phyloP scores from a whole-genome alignment of 1,140 invertebrate genomes.

The Drosophila persimilis region DNA sequence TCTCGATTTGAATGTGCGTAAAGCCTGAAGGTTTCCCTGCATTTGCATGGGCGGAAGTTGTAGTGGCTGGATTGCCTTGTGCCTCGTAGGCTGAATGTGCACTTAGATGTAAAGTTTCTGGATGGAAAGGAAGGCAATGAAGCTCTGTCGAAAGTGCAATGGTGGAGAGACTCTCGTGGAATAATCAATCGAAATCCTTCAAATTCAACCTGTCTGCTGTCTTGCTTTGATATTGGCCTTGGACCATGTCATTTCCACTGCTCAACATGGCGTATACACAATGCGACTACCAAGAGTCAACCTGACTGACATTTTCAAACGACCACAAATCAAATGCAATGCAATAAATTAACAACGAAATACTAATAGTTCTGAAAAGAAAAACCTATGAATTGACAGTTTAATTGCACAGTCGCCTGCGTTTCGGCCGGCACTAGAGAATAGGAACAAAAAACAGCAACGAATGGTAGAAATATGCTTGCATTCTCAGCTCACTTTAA shows the following conservation, averaged over 20 bases:
- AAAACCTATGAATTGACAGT: constrained; percentile 62
- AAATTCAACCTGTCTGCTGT: constrained; percentile 10
- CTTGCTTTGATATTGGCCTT: constrained; percentile 22
- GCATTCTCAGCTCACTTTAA: constrained; percentile 35
- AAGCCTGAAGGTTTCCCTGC: constrained; percentile 37
- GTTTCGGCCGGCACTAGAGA: constrained; percentile 20
- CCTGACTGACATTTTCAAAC: constrained; percentile 44
- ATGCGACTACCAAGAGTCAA: constrained; percentile 14
- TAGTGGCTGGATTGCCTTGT: constrained; percentile 16
- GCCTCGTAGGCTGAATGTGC: constrained; percentile 8
- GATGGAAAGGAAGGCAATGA: too few species aligned
- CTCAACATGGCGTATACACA: constrained; percentile 40
- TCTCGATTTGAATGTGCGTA: constrained; percentile 53
- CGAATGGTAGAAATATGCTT: constrained; percentile 11
- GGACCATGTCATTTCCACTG: constrained; percentile 25
- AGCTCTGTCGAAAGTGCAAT: too few species aligned
- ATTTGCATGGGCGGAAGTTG: constrained; percentile 28
- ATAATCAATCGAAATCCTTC: not conserved
- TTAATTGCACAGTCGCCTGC: constrained; percentile 60
- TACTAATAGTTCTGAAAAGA: constrained; percentile 66
- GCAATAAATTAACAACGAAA: constrained; percentile 76
- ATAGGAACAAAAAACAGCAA: constrained; percentile 7
- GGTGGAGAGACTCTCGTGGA: too few species aligned
- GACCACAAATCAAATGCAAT: constrained; percentile 50
- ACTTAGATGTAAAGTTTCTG: too few species aligned